Conservation (phyloP, 2,888 invertebrate species). For the Apomyelois bistriatella region DNA sequence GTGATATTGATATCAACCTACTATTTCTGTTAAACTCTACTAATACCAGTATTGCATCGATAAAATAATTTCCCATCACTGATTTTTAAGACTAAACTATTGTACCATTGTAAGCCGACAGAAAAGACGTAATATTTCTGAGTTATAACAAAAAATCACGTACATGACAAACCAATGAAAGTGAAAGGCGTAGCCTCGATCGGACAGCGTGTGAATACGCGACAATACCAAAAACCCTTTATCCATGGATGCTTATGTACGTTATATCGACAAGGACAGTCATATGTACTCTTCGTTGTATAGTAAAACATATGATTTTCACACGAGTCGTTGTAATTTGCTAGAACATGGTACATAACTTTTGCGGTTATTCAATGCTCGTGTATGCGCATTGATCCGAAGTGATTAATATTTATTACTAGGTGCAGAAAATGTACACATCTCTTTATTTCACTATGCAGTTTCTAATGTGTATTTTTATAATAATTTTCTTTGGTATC, state of each 20-base stretch:
- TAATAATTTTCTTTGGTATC: no score
- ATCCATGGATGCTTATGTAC: slow-evolving; percentile 16
- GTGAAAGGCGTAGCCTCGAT: slow-evolving; percentile 51
- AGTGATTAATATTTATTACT: slow-evolving; percentile 9
- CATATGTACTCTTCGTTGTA: neutral
- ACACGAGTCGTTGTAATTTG: neutral
- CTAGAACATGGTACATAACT: neutral
- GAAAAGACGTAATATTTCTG: slow-evolving; percentile 20
- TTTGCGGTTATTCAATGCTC: slow-evolving; percentile 9
- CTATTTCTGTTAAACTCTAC: no score
- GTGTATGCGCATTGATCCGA: slow-evolving; percentile 10
- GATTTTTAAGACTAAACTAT: slow-evolving; percentile 7
- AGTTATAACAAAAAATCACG: slow-evolving; percentile 23
- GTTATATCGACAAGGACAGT: neutral
- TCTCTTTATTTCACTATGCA: neutral
- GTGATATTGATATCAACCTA: no score
- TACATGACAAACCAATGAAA: slow-evolving; percentile 36
- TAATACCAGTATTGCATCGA: neutral
- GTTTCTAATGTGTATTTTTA: no score
- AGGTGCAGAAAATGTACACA: neutral
- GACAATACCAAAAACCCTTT: slow-evolving; percentile 10
- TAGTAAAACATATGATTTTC: neutral
- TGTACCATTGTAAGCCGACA: slow-evolving; percentile 14
- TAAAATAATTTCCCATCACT: slow-evolving; percentile 11
- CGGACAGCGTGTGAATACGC: slow-evolving; percentile 33